Base-by-base conservation (phyloP, 2,888 invertebrate genomes). In the Apodemia mormo region DNA sequence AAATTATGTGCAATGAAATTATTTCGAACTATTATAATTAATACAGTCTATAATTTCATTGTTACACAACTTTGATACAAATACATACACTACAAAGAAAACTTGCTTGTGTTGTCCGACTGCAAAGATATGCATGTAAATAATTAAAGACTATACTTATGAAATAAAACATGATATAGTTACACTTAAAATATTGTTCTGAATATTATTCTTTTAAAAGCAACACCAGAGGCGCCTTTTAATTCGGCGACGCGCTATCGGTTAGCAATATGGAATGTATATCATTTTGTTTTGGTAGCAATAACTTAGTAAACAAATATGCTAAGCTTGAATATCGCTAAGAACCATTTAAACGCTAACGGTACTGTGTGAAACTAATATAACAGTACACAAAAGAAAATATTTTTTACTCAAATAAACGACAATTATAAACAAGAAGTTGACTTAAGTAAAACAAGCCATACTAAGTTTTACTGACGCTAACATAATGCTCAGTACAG, bases 1-100 rank as follows among this genome's bases (percentile, higher is more conserved):
- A 84, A 90, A 90, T 88, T 91, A 92, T 93, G 88, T 90, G 92
- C 92, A 92, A 93, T 92, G 92, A 92, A 91, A 92, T 91, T 87
- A 88, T 82, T 86, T 86, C 87, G 86, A 88, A 87, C 83, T 83
- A 82, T 86, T 84, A 85, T 83, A 77, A 71, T 37, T 14, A 71
- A 72, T 84, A 83, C 88, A 83, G 87, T 81, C 83, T 81, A 82
- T 85, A 90, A 92, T 90, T 91, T 90, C 92, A 92, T 92, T 91
- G 90, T 84, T 88, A 86, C 87, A 88, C 87, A 88, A 89, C 86
- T 87, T 88, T 87, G 88, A 90, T 89, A 89, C 83, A 87, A 84
- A 82, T 84, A 84, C 83, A 86, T 91, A 91, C 88, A 92, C 92
- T 92, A 92, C 92, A 92, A 82, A 89, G 92, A 92, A 92, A 93